Evolutionary conservation across 2,797 vertebrate genomes (phyloP), one percentile per base, ranked within the genome.

Genomic region (Centropyge bicolor): DNA sequence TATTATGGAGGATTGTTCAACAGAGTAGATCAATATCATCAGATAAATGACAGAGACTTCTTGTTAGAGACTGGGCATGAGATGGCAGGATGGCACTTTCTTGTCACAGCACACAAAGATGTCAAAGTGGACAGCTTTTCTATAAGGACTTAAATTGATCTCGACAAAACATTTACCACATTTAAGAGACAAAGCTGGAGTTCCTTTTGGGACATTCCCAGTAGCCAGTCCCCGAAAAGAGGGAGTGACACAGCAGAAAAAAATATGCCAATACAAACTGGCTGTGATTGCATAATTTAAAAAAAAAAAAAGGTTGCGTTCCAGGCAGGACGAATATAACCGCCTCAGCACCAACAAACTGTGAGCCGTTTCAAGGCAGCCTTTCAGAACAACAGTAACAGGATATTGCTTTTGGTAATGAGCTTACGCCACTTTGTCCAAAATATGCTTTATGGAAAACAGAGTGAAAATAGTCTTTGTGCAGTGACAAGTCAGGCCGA

Each of bases 381-480:
- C 56, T 73, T 84, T 88, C 27, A 73, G 10, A 78, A 35, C 14
- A 65, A 65, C 43, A 75, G 54, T 57, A 70, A 66, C 64, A 76
- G 57, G 43, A 88, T 83, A 74, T 76, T 83, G 68, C 62, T 80
- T 76, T 65, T 49, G 24, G 27, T 76, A 68, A 83, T 73, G 64
- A 76, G 73, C 64, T 81, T 72, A 36, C 35, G 48, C 62, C 35
- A 76, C 48, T 79, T 75, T 40, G 57, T 68, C 45, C 41, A 80
- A 75, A 85, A 70, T 13, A 52, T 57, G 46, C 55, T 66, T 65
- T 38, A 63, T 70, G 36, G 59, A 64, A 85, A 62, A 24, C 65
- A 63, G 62, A 70, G 20, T 38, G 8, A 69, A 74, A 80, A 70
- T 59, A 51, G 54, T 66, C 13, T 54, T 78, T 66, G 43, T 51